A percentile compares a stretch with the other conserved stretches of the same genome.
Conservation (phyloP, 2,797 vertebrate species). For the Melanotaenia maccullochi region DNA sequence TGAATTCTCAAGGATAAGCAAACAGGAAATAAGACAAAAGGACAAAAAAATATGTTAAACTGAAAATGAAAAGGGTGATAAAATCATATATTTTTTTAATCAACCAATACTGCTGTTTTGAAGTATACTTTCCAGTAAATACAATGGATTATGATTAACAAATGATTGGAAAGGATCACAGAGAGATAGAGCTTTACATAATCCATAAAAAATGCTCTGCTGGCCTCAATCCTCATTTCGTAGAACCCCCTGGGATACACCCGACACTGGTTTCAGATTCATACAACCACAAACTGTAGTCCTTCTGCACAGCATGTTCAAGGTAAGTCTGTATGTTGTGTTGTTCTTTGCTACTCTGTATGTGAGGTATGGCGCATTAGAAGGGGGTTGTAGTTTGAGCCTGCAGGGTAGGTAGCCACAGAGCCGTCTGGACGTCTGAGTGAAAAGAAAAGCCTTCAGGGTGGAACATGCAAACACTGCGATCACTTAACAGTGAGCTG, state of each 20-base stretch:
- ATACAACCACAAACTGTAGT: constrained; percentile 8
- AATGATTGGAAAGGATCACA: constrained; percentile 20
- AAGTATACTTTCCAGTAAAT: not conserved
- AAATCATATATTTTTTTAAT: not conserved
- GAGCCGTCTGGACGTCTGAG: constrained; percentile 1
- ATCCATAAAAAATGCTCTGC: constrained; percentile 33
- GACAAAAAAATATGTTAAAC: not conserved
- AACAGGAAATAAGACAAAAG: not conserved
- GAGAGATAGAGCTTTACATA: constrained; percentile 7
- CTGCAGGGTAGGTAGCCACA: not conserved
- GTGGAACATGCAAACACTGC: not conserved
- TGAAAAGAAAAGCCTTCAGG: not conserved
- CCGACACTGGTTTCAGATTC: constrained; percentile 10
- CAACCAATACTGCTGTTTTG: not conserved
- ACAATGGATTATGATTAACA: constrained; percentile 28
- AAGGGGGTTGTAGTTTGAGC: not conserved
- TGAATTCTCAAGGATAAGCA: not conserved
- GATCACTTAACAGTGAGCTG: not conserved
- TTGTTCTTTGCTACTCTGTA: not conserved
- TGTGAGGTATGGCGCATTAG: not conserved
- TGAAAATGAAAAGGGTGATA: not conserved
- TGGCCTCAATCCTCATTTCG: constrained; percentile 43
- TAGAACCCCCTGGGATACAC: constrained; percentile 24
- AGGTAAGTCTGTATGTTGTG: not conserved
- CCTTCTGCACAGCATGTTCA: not conserved